A percentile compares a stretch with the other conserved stretches of the same genome.
phyloP scores from a whole-genome alignment of 1,140 invertebrate genomes.

The Trissolcus basalis region DNA sequence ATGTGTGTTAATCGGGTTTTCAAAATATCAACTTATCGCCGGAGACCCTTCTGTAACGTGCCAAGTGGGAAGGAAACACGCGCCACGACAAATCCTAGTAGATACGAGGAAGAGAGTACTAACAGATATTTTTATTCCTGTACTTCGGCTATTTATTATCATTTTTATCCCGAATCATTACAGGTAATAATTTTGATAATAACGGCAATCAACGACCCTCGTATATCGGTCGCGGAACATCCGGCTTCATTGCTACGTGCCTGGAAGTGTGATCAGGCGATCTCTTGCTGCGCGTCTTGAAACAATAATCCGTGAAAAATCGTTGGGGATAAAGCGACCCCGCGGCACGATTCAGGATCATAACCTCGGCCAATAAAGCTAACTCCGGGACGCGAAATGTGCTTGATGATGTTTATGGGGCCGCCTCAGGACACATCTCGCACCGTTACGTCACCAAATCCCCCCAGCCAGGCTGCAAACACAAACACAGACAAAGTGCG shows the following conservation, averaged over 20 bases:
- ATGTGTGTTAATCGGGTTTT: constrained; percentile 73
- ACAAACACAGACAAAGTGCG: constrained; percentile 19
- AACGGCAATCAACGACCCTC: constrained; percentile 41
- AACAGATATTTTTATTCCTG: neutral
- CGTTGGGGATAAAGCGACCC: constrained; percentile 44
- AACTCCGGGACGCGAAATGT: constrained; percentile 58
- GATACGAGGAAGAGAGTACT: neutral
- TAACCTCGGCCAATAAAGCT: constrained; percentile 66
- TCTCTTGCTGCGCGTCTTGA: constrained; percentile 55
- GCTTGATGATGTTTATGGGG: constrained; percentile 61
- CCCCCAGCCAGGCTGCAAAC: constrained; percentile 1
- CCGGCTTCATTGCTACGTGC: constrained; percentile 43
- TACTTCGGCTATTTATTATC: constrained; percentile 5
- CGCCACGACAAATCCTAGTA: no score
- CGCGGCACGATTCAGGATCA: constrained; percentile 59
- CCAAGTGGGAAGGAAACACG: no score
- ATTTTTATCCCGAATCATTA: constrained; percentile 34
- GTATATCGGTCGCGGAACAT: constrained; percentile 19
- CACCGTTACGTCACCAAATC: constrained; percentile 20
- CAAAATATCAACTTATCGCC: constrained; percentile 59
- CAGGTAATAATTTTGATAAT: constrained; percentile 50
- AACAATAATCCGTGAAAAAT: constrained; percentile 71
- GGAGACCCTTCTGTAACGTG: constrained; percentile 9
- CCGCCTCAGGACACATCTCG: constrained; percentile 28
- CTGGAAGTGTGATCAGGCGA: constrained; percentile 46